Conservation (phyloP, 2,888 invertebrate species). For the Dendrolimus houi region DNA sequence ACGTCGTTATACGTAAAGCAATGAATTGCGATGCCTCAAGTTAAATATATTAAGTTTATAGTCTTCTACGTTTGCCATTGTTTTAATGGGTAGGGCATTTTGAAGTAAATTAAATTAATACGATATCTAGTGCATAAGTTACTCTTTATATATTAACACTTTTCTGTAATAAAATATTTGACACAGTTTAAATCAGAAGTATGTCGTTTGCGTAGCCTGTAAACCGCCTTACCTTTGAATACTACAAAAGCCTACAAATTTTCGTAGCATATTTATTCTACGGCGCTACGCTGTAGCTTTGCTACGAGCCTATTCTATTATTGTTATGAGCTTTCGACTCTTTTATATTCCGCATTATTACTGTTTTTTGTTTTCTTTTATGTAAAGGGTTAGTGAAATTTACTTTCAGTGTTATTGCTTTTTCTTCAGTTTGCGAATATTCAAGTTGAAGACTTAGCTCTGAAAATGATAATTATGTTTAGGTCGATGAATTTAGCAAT, state of each 20-base stretch:
- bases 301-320: slow-evolving; percentile 20
- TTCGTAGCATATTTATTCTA: slow-evolving; percentile 55
- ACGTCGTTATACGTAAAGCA: too few relatives aligned
- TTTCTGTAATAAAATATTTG: too few relatives aligned
- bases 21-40: too few relatives aligned
- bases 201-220: neutral
- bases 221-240: neutral
- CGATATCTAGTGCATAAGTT: too few relatives aligned
- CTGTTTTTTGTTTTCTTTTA: slow-evolving; percentile 11
- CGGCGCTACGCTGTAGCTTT: slow-evolving; percentile 17
- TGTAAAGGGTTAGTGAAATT: slow-evolving; percentile 1
- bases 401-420: neutral
- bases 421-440: too few relatives aligned
- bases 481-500: too few relatives aligned
- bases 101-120: too few relatives aligned
- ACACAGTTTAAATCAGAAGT: neutral
- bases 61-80: neutral
- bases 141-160: too few relatives aligned
- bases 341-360: slow-evolving; percentile 16
- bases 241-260: slow-evolving; percentile 23
- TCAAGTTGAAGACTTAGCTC: too few relatives aligned
- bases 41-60: neutral
- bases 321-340: slow-evolving; percentile 25
- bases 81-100: neutral
- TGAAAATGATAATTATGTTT: too few relatives aligned